A percentile compares a stretch with the other conserved stretches of the same genome.
phyloP scores from a whole-genome alignment of 2,888 invertebrate species.

The Dione juno region DNA sequence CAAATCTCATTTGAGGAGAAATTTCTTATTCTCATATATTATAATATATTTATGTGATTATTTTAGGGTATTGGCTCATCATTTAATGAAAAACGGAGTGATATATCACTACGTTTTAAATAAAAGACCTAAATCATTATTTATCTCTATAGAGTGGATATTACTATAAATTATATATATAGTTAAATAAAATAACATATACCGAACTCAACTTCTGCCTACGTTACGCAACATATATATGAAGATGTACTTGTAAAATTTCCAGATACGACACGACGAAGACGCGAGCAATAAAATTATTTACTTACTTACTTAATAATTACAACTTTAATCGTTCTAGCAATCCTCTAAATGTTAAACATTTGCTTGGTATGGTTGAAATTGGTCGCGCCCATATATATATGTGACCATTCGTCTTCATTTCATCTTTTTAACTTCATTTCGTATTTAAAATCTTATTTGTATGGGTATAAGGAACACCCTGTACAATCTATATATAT shows the following conservation, averaged over 20 bases:
- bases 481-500: conserved; percentile 22
- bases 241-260: conserved; percentile 9
- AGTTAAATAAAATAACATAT: not conserved
- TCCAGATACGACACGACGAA: conserved; percentile 1
- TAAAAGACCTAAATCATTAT: too few relatives aligned
- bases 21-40: too few relatives aligned
- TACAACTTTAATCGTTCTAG: conserved; percentile 26
- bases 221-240: not conserved
- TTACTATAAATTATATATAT: too few relatives aligned
- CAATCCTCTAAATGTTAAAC: conserved; percentile 30
- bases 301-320: conserved; percentile 22
- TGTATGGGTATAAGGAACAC: not conserved
- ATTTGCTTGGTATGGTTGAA: conserved; percentile 28
- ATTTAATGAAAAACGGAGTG: too few relatives aligned
- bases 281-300: conserved; percentile 18
- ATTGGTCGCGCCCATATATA: conserved; percentile 30
- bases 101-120: too few relatives aligned
- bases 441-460: conserved; percentile 11
- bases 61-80: too few relatives aligned
- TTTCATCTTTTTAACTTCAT: not conserved
- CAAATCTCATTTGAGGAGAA: too few relatives aligned
- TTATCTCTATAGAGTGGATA: too few relatives aligned
- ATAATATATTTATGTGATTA: too few relatives aligned
- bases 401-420: conserved; percentile 28
- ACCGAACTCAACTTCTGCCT: not conserved